These are phyloP conservation scores for Planococcus citri DNA, from an alignment of 1,140 invertebrate species.

Conservation along the genomic window DNA sequence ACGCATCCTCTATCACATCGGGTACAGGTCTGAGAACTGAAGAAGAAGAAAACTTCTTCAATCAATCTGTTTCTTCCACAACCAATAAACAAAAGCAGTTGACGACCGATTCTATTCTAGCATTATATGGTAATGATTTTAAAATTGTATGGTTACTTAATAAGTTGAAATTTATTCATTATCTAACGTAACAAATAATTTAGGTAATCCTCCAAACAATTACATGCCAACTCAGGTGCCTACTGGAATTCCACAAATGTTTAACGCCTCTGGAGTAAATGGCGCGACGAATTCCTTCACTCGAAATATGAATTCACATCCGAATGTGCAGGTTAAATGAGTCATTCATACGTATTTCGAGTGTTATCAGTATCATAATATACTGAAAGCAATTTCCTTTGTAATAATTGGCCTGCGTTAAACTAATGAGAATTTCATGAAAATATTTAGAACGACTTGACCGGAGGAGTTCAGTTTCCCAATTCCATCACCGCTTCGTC, in stretches of 20 bases:
- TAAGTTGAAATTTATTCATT: neutral
- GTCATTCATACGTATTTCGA: neutral
- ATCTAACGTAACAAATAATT: neutral
- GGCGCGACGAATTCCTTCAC: neutral
- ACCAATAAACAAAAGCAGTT: slow-evolving; percentile 65
- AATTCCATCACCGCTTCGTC: neutral
- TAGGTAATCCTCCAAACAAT: neutral
- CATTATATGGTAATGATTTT: slow-evolving; percentile 61
- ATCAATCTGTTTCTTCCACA: slow-evolving; percentile 55
- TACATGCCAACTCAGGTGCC: neutral
- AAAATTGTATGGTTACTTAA: neutral
- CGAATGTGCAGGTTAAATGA: too few relatives aligned
- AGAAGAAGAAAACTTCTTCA: slow-evolving; percentile 83
- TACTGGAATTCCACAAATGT: neutral
- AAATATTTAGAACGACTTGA: neutral
- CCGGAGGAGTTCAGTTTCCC: neutral
- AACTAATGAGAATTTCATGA: too few relatives aligned
- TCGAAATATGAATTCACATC: neutral
- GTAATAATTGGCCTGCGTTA: too few relatives aligned
- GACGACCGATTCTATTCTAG: slow-evolving; percentile 87
- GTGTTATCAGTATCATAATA: neutral
- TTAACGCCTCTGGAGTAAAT: neutral
- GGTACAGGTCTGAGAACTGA: slow-evolving; percentile 33
- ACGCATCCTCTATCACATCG: slow-evolving; percentile 28
- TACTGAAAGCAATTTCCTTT: neutral